Conservation (phyloP, 2,113 vertebrate genomes). For the Progne subis region DNA sequence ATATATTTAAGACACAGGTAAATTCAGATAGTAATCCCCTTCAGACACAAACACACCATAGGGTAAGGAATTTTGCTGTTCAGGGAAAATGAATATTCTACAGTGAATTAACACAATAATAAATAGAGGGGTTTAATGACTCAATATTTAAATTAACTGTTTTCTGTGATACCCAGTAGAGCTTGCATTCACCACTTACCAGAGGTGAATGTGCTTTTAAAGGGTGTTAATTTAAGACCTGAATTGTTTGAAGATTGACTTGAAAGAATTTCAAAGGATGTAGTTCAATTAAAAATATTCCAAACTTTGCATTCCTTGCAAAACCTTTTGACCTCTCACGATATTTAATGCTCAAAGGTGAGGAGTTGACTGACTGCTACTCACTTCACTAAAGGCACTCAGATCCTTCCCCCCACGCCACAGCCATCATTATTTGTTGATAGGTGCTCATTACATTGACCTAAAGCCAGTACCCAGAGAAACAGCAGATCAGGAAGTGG, state of each 20-base stretch:
- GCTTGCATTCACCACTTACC: neutral
- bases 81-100: neutral
- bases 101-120: neutral
- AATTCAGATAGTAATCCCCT: neutral
- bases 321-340: conserved; percentile 74
- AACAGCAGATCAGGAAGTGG: neutral
- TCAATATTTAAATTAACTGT: neutral
- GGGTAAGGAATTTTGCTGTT: neutral
- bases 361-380: conserved; percentile 70
- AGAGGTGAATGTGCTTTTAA: conserved; percentile 33
- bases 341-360: conserved; percentile 63
- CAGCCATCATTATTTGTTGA: conserved; percentile 34
- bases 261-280: conserved; percentile 69
- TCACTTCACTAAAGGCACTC: conserved; percentile 67
- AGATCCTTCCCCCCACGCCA: conserved; percentile 27
- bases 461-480: neutral
- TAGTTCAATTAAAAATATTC: conserved; percentile 60
- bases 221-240: conserved; percentile 53
- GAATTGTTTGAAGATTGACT: conserved; percentile 58
- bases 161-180: neutral
- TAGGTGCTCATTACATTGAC: conserved; percentile 31
- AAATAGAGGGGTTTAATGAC: neutral
- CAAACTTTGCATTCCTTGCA: conserved; percentile 68
- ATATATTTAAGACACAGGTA: neutral
- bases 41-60: neutral